Percentiles rank a stretch among this genome's conserved stretches.
These are phyloP conservation scores for Ommatoiulus sabulosus DNA, from an alignment of 2,888 invertebrate species.

Conservation along the genomic window DNA sequence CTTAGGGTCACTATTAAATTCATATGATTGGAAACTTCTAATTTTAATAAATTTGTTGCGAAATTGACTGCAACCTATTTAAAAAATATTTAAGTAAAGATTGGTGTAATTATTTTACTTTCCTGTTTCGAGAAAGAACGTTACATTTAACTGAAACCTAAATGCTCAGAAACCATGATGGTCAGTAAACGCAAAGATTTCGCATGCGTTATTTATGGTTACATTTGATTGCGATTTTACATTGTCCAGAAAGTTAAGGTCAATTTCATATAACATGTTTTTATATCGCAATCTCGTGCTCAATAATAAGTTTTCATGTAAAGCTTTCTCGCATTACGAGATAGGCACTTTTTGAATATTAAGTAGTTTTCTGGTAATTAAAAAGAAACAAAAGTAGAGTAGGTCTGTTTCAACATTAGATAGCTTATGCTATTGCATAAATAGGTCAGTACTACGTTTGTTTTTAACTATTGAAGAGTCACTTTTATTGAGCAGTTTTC, in stretches of 20 bases:
- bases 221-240: neutral
- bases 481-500: too few relatives aligned
- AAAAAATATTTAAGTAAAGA: neutral
- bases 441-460: neutral
- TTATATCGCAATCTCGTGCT: neutral
- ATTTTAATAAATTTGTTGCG: neutral
- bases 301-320: slow-evolving; percentile 6
- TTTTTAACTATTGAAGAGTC: neutral
- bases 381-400: neutral
- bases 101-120: neutral
- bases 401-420: neutral
- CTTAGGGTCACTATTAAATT: too few relatives aligned
- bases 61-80: neutral
- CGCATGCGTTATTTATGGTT: neutral
- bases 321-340: neutral
- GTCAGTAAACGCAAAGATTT: neutral
- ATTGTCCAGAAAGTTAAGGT: neutral
- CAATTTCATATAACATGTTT: neutral
- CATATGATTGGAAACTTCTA: neutral
- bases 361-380: neutral
- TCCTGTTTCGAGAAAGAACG: neutral
- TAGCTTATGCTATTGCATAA: slow-evolving; percentile 14
- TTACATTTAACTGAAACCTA: neutral
- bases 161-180: neutral
- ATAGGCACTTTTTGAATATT: neutral